Base-by-base conservation (phyloP, 1,140 invertebrate genomes). In the Lutraria rhynchaena region DNA sequence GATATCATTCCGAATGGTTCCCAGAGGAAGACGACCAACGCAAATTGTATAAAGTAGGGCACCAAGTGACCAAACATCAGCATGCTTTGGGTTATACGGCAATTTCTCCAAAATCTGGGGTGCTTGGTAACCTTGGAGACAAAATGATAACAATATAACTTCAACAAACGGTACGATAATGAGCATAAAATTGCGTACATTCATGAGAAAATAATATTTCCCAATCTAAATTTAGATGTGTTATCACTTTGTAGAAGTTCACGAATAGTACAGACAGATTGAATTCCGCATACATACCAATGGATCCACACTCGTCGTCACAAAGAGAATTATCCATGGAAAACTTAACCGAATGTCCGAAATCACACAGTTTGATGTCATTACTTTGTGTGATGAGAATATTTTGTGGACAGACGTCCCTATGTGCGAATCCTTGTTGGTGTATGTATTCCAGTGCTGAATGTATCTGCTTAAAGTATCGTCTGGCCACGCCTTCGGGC, bases 21-120 rank as follows among this genome's bases (percentile, higher is more conserved):
- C 89, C 70, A 87, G 87, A 3, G 89, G 89, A 0, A 88, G 74
- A 65, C 76, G 70, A n/a, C 89, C 88, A 24, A 87, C 84, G 29
- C 84, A 82, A 86, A 89, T 88, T 41, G 70, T 67, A 81, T 87
- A 89, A 15, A 90, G 82, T 22, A 86, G 75, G 51, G 84, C 77
- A 7, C 89, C 89, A 41, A 90, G 85, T 11, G 87, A 80, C 85
- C 86, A 90, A 33, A 90, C 67, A 70, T 90, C 89, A 0, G 76
- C 81, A 27, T 81, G 49, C 9, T 82, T 80, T 3, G 89, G 88
- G 67, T 88, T 84, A 81, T 86, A 90, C 3, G 85, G 83, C 5
- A 19, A 44, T 31, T 86, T 83, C 57, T 81, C 35, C 22, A 88
- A 31, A 37, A 90, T 83, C 67, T 90, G 88, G 13, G 89, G 87